Evolutionary conservation across 2,888 invertebrate species (phyloP).

Genomic region (Chrysotoxum bicinctum): DNA sequence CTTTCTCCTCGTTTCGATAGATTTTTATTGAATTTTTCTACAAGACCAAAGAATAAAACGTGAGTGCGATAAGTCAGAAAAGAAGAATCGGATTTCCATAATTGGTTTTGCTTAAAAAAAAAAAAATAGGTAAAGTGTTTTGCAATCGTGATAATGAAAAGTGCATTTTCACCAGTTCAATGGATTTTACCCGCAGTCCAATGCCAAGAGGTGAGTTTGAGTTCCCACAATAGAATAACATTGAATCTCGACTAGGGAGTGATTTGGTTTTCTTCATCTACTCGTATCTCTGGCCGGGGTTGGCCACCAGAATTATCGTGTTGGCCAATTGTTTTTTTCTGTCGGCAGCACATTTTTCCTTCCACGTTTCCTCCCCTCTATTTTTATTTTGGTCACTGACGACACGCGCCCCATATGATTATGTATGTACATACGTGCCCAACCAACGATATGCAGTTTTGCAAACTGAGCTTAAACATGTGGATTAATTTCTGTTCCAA

Average conservation of each 20-base stretch:
- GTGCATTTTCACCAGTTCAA: conserved; percentile 74
- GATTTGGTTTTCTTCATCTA: neutral
- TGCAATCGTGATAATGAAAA: conserved; percentile 75
- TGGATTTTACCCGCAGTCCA: conserved; percentile 78
- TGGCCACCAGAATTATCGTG: neutral
- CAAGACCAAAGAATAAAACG: neutral
- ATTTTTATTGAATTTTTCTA: conserved; percentile 18
- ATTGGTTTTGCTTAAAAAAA: conserved; percentile 23
- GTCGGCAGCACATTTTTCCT: neutral
- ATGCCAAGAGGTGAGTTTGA: conserved; percentile 81
- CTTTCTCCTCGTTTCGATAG: neutral
- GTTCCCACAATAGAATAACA: conserved; percentile 65
- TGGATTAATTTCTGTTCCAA: neutral
- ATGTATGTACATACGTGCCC: neutral
- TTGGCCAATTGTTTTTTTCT: neutral
- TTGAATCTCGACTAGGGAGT: neutral
- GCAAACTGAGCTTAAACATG: neutral
- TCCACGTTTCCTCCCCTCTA: no score
- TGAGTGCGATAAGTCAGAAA: conserved; percentile 4
- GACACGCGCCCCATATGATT: neutral
- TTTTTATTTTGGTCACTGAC: neutral
- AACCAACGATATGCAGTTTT: neutral
- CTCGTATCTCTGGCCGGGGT: no score
- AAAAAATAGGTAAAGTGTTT: conserved; percentile 30
- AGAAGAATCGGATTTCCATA: conserved; percentile 41